Conservation (phyloP, 2,888 invertebrate species). For the Hofmannophila pseudospretella region DNA sequence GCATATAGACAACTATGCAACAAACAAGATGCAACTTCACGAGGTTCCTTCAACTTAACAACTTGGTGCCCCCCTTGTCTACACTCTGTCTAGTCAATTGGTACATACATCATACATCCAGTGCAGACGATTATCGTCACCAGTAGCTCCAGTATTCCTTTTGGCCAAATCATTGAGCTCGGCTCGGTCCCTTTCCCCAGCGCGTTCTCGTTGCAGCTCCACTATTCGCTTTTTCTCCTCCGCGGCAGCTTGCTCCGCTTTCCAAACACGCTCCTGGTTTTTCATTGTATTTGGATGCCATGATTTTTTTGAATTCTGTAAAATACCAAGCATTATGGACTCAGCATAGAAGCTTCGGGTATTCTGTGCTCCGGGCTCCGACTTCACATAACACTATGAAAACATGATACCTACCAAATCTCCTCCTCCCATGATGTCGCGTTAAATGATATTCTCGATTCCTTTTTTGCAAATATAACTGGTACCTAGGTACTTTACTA, state of each 20-base stretch:
- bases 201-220: conserved; percentile 82
- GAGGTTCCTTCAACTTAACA: no score
- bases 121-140: conserved; percentile 81
- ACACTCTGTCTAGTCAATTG: no score
- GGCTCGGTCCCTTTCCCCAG: conserved; percentile 81
- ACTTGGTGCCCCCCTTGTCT: no score
- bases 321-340: no score
- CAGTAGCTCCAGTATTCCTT: conserved; percentile 62
- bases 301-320: conserved; percentile 86
- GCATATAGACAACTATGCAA: no score
- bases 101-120: conserved; percentile 91
- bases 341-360: no score
- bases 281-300: conserved; percentile 89
- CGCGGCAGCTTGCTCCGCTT: conserved; percentile 85
- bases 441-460: no score
- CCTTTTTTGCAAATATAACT: no score
- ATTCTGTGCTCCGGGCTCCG: no score
- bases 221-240: conserved; percentile 82
- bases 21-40: no score
- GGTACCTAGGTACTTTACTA: no score
- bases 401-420: conserved; percentile 47
- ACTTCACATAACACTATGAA: no score
- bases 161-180: conserved; percentile 81
- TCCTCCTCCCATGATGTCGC: conserved; percentile 59
- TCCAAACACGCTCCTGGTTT: conserved; percentile 88